Conservation (phyloP, 2,797 vertebrate genomes). For the Falco columbarius region DNA sequence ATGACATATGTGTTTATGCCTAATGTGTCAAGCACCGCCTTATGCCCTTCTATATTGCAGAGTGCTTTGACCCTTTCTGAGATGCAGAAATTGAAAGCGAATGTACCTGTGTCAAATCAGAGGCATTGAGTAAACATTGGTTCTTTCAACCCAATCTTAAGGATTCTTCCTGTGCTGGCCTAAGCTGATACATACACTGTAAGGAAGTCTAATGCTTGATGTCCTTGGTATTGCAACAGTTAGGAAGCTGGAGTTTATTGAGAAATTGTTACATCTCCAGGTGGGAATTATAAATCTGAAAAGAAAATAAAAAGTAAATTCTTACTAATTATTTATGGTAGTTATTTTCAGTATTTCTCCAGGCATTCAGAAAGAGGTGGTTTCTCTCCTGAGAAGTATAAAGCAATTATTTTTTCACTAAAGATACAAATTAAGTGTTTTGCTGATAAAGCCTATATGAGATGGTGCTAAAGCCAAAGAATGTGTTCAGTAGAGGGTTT, state of each 20-base stretch:
- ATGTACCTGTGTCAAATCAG: background rate
- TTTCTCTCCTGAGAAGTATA: background rate
- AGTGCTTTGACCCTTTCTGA: background rate
- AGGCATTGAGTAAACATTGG: background rate
- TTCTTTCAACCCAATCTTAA: background rate
- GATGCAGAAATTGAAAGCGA: background rate
- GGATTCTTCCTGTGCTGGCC: background rate
- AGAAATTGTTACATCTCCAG: background rate
- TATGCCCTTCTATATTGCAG: background rate
- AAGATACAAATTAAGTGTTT: background rate
- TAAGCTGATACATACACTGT: background rate
- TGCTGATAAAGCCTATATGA: background rate
- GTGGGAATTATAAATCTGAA: background rate
- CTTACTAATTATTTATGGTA: background rate
- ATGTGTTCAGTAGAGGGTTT: background rate
- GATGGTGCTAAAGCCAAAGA: background rate
- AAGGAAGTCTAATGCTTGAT: background rate
- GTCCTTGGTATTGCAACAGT: background rate
- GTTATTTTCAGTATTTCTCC: background rate
- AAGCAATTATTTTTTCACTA: background rate
- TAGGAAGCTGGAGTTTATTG: background rate
- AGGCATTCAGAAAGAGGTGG: background rate
- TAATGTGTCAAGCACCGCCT: background rate
- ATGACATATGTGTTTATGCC: background rate
- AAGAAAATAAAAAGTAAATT: background rate